Conservation (phyloP, 2,797 vertebrate species). For the Synanceia verrucosa region DNA sequence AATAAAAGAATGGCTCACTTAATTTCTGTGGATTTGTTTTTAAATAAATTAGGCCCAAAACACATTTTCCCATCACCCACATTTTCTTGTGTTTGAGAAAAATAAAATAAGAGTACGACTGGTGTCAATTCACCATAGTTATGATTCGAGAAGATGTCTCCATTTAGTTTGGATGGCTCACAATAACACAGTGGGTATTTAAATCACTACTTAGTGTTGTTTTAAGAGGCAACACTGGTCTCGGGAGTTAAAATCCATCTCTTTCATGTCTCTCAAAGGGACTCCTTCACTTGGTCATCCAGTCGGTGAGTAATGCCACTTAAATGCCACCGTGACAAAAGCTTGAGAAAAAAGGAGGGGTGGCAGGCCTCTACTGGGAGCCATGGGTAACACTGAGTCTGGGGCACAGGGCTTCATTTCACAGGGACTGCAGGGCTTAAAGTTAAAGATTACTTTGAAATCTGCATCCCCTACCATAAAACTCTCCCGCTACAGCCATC, state of each 20-base stretch:
- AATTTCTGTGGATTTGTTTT: neutral
- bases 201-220: slow-evolving; percentile 75
- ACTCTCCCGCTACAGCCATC: slow-evolving; percentile 59
- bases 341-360: slow-evolving; percentile 67
- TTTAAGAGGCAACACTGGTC: slow-evolving; percentile 77
- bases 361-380: slow-evolving; percentile 72
- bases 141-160: slow-evolving; percentile 48
- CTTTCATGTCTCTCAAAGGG: slow-evolving; percentile 78
- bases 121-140: neutral
- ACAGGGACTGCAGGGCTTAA: slow-evolving; percentile 83
- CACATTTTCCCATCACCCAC: neutral
- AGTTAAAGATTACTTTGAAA: slow-evolving; percentile 90
- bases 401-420: slow-evolving; percentile 78
- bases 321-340: slow-evolving; percentile 82
- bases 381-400: slow-evolving; percentile 80
- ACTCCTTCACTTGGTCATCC: slow-evolving; percentile 76
- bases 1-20: neutral
- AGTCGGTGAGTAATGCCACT: slow-evolving; percentile 81
- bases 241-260: slow-evolving; percentile 74
- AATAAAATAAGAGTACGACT: neutral
- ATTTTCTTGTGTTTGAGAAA: neutral
- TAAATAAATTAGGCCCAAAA: neutral
- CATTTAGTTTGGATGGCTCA: slow-evolving; percentile 36
- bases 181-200: slow-evolving; percentile 75
- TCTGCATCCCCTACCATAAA: slow-evolving; percentile 76